Percentiles rank a stretch among this genome's conserved stretches.
Conservation (phyloP, 2,113 vertebrate genomes). For the Tichodroma muraria region DNA sequence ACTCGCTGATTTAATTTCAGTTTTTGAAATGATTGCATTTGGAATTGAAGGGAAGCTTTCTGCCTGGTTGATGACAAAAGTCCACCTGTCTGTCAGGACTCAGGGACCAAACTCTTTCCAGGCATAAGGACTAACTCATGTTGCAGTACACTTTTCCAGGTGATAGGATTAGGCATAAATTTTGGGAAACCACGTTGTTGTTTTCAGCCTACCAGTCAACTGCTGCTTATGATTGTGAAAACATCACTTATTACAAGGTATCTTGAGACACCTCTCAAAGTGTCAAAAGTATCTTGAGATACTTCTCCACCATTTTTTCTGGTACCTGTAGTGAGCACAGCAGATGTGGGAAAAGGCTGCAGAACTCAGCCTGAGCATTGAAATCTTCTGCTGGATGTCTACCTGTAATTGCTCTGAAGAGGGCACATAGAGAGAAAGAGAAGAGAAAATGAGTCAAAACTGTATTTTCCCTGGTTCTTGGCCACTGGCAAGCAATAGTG, state of each 20-base stretch:
- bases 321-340: background rate
- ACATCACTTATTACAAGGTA: background rate
- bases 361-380: background rate
- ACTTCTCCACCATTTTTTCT: background rate
- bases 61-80: constrained; percentile 14
- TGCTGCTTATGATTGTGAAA: background rate
- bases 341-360: background rate
- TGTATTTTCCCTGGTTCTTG: background rate
- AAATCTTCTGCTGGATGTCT: background rate
- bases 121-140: background rate
- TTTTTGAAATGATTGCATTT: too few relatives aligned
- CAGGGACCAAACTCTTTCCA: background rate
- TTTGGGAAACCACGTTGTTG: background rate
- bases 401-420: background rate
- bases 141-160: constrained; percentile 6
- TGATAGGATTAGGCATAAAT: background rate
- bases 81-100: constrained; percentile 3
- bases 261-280: background rate
- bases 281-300: background rate
- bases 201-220: background rate
- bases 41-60: constrained; percentile 12
- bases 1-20: constrained; percentile 37
- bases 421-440: background rate
- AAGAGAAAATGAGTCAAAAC: background rate
- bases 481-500: background rate